These are phyloP conservation scores for Carapus acus DNA, from an alignment of 2,797 vertebrate genomes.

Conservation along the genomic window DNA sequence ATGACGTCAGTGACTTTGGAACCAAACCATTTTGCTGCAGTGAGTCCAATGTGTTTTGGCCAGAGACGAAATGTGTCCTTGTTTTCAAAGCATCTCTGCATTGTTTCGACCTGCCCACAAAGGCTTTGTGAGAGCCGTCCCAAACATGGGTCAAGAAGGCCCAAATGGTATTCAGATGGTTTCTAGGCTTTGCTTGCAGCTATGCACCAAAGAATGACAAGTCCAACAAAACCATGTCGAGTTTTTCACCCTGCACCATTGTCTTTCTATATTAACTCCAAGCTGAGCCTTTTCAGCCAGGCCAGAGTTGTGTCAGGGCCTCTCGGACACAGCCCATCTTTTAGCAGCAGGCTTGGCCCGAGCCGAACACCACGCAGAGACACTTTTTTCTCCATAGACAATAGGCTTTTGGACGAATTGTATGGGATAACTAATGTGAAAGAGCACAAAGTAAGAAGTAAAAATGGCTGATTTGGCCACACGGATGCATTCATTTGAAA, in stretches of 20 bases:
- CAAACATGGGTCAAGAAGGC: conserved; percentile 73
- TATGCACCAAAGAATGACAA: conserved; percentile 78
- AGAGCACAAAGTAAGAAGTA: conserved; percentile 62
- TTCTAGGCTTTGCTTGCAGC: conserved; percentile 75
- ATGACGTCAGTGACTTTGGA: conserved; percentile 65
- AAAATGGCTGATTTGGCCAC: conserved; percentile 59
- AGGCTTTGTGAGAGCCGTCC: conserved; percentile 71
- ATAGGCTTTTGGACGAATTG: conserved; percentile 59
- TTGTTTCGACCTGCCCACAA: conserved; percentile 69
- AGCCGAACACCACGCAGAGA: conserved; percentile 66
- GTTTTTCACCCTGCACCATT: conserved; percentile 76
- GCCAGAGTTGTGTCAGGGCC: conserved; percentile 76
- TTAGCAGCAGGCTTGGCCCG: conserved; percentile 73
- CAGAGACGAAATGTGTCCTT: conserved; percentile 57
- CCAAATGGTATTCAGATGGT: conserved; percentile 79
- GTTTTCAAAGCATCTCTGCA: conserved; percentile 63
- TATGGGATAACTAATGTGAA: conserved; percentile 59
- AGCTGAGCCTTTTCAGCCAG: conserved; percentile 74
- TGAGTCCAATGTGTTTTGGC: conserved; percentile 68
- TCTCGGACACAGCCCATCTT: conserved; percentile 70
- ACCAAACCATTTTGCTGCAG: conserved; percentile 54
- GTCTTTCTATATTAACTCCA: conserved; percentile 78
- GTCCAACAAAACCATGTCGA: conserved; percentile 78
- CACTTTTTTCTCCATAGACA: conserved; percentile 64
- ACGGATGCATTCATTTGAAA: conserved; percentile 50